These are phyloP conservation scores for Aphaenogaster floridana DNA, from an alignment of 1,140 invertebrate genomes.

Conservation along the genomic window DNA sequence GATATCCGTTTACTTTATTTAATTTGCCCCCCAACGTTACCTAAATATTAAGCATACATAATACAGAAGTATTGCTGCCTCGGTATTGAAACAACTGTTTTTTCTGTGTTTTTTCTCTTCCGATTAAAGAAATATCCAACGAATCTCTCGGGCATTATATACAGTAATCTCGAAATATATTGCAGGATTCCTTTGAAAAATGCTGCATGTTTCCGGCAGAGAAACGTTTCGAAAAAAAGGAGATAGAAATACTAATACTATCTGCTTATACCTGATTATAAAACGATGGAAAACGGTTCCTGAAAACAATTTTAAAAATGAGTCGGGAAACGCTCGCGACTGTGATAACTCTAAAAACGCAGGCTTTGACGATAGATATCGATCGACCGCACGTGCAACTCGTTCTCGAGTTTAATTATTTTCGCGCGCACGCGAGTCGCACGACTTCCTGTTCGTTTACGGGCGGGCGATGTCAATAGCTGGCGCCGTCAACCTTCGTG, in stretches of 20 bases:
- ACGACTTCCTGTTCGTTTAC: conserved; percentile 50
- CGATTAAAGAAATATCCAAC: conserved; percentile 2
- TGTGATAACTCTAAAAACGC: background rate
- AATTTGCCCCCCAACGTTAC: background rate
- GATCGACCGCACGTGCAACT: conserved; percentile 24
- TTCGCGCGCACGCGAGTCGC: conserved; percentile 50
- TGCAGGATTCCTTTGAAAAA: conserved; percentile 19
- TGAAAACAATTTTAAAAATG: background rate
- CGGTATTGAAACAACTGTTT: background rate
- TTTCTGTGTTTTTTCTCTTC: background rate
- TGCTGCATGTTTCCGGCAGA: background rate
- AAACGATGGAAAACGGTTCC: background rate
- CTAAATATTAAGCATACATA: background rate
- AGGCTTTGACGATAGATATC: conserved; percentile 28
- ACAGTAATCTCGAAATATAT: conserved; percentile 16
- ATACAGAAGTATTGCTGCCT: background rate
- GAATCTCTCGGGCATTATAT: background rate
- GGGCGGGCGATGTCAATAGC: conserved; percentile 55
- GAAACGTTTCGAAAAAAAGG: background rate
- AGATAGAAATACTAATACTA: background rate
- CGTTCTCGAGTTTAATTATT: conserved; percentile 61
- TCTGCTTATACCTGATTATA: background rate
- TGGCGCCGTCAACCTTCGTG: conserved; percentile 44
- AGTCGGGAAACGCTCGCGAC: background rate
- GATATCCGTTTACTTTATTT: background rate